Evolutionary conservation across 2,888 invertebrate species (phyloP).

Genomic region (Matsumyia berberina): DNA sequence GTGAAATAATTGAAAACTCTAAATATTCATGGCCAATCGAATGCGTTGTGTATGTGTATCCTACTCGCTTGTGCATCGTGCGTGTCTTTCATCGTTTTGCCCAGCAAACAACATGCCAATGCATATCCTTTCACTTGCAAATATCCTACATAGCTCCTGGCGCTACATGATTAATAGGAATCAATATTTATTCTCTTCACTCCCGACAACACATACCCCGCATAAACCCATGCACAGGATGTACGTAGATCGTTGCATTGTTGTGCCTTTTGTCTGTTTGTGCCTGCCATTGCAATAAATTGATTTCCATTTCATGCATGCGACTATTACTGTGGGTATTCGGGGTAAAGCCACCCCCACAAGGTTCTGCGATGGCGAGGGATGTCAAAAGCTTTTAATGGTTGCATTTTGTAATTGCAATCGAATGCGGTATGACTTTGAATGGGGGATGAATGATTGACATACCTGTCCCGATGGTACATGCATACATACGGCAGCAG

Average conservation of each 20-base stretch:
- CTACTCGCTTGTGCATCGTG: too few species aligned
- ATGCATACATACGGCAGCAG: constrained; percentile 18
- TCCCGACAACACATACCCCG: neutral
- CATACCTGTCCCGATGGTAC: constrained; percentile 16
- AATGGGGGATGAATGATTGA: constrained; percentile 36
- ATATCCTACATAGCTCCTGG: constrained; percentile 52
- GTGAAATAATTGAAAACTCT: constrained; percentile 71
- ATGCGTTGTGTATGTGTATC: neutral
- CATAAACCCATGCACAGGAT: neutral
- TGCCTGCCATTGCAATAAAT: constrained; percentile 68
- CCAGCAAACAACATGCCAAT: constrained; percentile 30
- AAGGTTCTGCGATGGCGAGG: neutral
- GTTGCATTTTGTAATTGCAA: constrained; percentile 69
- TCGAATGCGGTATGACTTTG: constrained; percentile 45
- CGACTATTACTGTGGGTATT: neutral
- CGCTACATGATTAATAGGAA: constrained; percentile 72
- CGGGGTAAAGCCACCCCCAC: constrained; percentile 42
- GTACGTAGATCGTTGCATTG: constrained; percentile 49
- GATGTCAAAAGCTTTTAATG: constrained; percentile 64
- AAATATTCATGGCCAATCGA: constrained; percentile 60
- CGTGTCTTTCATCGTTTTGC: neutral
- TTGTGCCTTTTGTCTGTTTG: constrained; percentile 63
- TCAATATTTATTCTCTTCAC: constrained; percentile 66
- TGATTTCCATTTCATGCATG: constrained; percentile 68
- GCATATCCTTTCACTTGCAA: constrained; percentile 60